These are phyloP conservation scores for Diogma glabrata DNA, from an alignment of 2,888 invertebrate species.

Conservation along the genomic window DNA sequence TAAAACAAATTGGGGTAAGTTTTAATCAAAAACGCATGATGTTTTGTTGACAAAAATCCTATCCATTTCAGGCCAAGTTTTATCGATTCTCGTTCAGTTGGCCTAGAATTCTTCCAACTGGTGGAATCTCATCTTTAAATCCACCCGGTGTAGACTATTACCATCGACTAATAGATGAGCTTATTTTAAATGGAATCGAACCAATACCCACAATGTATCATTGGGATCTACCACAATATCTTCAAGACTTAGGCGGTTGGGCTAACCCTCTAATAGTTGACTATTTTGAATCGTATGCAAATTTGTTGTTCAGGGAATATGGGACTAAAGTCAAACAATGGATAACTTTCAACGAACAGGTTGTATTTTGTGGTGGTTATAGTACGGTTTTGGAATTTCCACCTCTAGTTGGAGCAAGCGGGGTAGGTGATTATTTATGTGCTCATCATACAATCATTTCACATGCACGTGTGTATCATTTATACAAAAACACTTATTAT, in stretches of 20 bases:
- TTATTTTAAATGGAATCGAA: conserved; percentile 35
- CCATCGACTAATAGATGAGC: neutral
- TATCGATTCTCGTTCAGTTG: neutral
- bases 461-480: conserved; percentile 36
- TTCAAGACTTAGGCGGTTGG: conserved; percentile 45
- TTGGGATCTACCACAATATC: conserved; percentile 42
- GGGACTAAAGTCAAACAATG: conserved; percentile 43
- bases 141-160: neutral
- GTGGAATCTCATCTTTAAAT: conserved; percentile 37
- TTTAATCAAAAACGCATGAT: no score
- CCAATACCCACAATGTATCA: conserved; percentile 48
- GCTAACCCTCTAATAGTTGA: conserved; percentile 34
- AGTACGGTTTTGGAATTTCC: conserved; percentile 28
- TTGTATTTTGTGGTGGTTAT: conserved; percentile 39
- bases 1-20: no score
- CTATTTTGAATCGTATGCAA: conserved; percentile 42
- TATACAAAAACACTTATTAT: conserved; percentile 28
- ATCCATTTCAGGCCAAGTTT: no score
- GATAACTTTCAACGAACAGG: conserved; percentile 49
- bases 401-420: conserved; percentile 31
- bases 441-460: conserved; percentile 40
- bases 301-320: conserved; percentile 34
- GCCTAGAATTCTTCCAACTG: conserved; percentile 44
- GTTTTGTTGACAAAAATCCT: no score
- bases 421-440: conserved; percentile 40